Base-by-base conservation (phyloP, 2,113 vertebrate species). In the Canis aureus region DNA sequence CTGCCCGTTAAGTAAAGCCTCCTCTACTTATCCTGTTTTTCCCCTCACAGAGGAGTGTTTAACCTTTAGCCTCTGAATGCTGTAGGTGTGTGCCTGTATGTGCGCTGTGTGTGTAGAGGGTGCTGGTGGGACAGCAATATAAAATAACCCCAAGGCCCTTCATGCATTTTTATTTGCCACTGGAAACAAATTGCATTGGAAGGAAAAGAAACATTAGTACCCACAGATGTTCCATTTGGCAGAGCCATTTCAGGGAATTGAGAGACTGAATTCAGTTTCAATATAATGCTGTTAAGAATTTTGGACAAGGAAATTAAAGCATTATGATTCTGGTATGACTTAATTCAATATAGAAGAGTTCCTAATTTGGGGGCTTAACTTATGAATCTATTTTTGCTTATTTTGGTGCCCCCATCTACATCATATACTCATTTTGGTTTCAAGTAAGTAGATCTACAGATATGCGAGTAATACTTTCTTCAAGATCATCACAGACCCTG, bases 281-380 rank as follows among this genome's bases (percentile, higher is more conserved):
- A 16, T 69, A 59, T 35, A 80, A 93, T 20, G 17, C 87, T 79
- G 57, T 67, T 95, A 89, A 43, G 62, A 95, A 94, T 96, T 97
- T 74, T 80, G 59, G 87, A 74, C 78, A 91, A 96, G 79, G 35
- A 91, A 95, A 97, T 96, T 71, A 97, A 92, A 92, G 35, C 53
- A 90, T 87, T 93, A 53, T 71, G 53, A 80, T 95, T 96, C 62
- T 87, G 74, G 73, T 51, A 96, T 88, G 82, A 78, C 20, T 83
- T 92, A 93, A 57, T 89, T 64, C 79, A 90, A 71, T 74, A 16
- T 79, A 94, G 89, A 49, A 94, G 82, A 83, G 62, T 6, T 78
- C 53, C 53, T 74, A 82, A 82, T 53, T 60, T 91, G 59, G 23
- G 8, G 16, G 20, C 29, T 94, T 84, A 89, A 67, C 16, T 94